Percentiles rank a stretch among this genome's conserved stretches.
Evolutionary conservation across 2,888 invertebrate species (phyloP).

Genomic region (Eupelmus urozonus): DNA sequence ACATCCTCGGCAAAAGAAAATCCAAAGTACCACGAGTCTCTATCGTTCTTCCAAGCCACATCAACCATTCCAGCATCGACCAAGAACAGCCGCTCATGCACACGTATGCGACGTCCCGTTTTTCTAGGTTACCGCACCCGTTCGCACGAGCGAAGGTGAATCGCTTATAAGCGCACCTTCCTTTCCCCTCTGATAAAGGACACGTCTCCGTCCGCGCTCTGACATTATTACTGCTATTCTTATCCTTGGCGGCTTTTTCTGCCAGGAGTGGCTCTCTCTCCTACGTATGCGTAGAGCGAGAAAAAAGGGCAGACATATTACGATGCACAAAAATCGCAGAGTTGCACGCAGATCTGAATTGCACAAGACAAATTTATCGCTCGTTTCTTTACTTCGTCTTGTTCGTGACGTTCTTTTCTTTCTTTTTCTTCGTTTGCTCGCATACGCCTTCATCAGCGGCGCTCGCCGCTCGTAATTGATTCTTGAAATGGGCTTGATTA

Average conservation of each 20-base stretch:
- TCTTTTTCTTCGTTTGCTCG: constrained; percentile 11
- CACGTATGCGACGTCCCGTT: constrained; percentile 9
- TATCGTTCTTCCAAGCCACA: too few relatives aligned
- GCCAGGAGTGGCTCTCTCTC: constrained; percentile 50
- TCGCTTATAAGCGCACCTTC: constrained; percentile 43
- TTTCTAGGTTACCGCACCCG: constrained; percentile 26
- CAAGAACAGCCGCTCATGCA: not conserved
- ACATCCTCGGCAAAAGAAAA: too few relatives aligned
- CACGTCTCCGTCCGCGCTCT: not conserved
- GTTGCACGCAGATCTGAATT: constrained; percentile 39
- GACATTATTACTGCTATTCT: too few relatives aligned
- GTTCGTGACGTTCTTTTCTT: not conserved
- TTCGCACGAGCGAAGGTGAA: constrained; percentile 37
- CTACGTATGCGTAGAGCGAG: constrained; percentile 27
- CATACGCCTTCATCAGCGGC: too few relatives aligned
- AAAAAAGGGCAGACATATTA: constrained; percentile 19
- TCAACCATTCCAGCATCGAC: not conserved
- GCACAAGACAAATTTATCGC: constrained; percentile 52
- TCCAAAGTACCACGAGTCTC: not conserved
- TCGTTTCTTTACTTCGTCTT: constrained; percentile 33
- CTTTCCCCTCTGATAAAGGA: constrained; percentile 49
- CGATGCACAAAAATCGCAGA: constrained; percentile 52
- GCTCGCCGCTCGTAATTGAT: constrained; percentile 27
- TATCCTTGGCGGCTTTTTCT: constrained; percentile 45
- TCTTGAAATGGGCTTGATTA: constrained; percentile 43